phyloP scores from a whole-genome alignment of 1,140 invertebrate species.

The Caenorhabditis remanei region DNA sequence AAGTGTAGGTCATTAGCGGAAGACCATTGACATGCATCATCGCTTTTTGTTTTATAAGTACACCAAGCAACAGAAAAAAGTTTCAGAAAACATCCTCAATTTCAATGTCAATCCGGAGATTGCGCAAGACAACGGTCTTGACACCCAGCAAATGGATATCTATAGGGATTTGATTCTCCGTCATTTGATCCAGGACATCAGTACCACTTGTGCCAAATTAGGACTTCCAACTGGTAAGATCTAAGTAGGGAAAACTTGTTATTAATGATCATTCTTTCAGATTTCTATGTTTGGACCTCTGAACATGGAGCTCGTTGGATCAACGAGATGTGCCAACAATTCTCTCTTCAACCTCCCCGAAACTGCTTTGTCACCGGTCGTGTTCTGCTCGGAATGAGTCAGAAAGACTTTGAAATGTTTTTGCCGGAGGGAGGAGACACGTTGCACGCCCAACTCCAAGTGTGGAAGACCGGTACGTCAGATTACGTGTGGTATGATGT shows the following conservation, averaged over 20 bases:
- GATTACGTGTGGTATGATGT: background rate
- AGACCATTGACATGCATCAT: constrained; percentile 7
- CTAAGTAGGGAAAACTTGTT: no score
- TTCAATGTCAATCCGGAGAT: constrained; percentile 54
- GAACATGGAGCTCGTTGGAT: constrained; percentile 78
- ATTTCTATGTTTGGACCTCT: constrained; percentile 77
- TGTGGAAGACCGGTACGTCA: constrained; percentile 79
- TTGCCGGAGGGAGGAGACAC: constrained; percentile 76
- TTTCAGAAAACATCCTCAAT: constrained; percentile 51
- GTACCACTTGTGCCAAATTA: constrained; percentile 73
- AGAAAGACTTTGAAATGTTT: constrained; percentile 75
- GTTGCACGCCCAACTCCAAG: constrained; percentile 78
- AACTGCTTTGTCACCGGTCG: constrained; percentile 74
- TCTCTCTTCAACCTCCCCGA: constrained; percentile 67
- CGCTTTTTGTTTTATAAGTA: constrained; percentile 29
- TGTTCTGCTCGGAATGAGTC: constrained; percentile 74
- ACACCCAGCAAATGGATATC: constrained; percentile 73
- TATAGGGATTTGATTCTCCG: constrained; percentile 75
- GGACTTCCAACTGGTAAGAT: constrained; percentile 66
- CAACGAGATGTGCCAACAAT: constrained; percentile 76
- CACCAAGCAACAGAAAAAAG: constrained; percentile 10
- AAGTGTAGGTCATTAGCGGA: constrained; percentile 14
- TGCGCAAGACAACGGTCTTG: constrained; percentile 43
- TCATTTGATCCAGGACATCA: constrained; percentile 76
- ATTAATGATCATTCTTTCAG: background rate